Conservation (phyloP, 2,113 vertebrate species). For the Eidolon helvum region DNA sequence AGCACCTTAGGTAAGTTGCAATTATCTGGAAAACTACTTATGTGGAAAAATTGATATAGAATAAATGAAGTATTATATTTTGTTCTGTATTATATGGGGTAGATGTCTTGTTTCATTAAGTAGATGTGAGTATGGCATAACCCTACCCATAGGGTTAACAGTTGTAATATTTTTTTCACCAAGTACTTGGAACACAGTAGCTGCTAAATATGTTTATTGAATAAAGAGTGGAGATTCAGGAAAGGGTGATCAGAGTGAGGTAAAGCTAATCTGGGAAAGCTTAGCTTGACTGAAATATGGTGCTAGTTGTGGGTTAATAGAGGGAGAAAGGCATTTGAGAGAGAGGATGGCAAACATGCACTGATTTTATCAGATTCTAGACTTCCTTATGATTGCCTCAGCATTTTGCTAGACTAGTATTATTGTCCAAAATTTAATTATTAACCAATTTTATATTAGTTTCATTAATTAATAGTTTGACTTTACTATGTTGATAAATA, state of each 20-base stretch:
- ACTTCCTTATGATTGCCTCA: conserved; percentile 43
- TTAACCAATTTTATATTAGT: conserved; percentile 61
- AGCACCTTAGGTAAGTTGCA: not conserved
- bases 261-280: not conserved
- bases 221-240: not conserved
- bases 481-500: conserved; percentile 47
- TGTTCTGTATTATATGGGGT: not conserved
- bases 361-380: conserved; percentile 41
- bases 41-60: not conserved
- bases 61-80: not conserved
- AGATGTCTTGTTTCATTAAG: not conserved
- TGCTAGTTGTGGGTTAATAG: not conserved
- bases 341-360: not conserved
- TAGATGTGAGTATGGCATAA: not conserved
- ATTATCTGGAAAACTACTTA: not conserved
- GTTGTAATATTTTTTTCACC: not conserved
- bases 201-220: not conserved
- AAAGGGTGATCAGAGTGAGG: not conserved
- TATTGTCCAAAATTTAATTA: conserved; percentile 63
- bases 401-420: not conserved
- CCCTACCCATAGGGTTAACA: not conserved
- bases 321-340: not conserved
- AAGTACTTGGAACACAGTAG: not conserved
- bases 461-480: conserved; percentile 53
- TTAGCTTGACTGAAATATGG: not conserved